A percentile compares a stretch with the other conserved stretches of the same genome.
phyloP scores from a whole-genome alignment of 1,140 invertebrate genomes.

The Vanessa tameamea region DNA sequence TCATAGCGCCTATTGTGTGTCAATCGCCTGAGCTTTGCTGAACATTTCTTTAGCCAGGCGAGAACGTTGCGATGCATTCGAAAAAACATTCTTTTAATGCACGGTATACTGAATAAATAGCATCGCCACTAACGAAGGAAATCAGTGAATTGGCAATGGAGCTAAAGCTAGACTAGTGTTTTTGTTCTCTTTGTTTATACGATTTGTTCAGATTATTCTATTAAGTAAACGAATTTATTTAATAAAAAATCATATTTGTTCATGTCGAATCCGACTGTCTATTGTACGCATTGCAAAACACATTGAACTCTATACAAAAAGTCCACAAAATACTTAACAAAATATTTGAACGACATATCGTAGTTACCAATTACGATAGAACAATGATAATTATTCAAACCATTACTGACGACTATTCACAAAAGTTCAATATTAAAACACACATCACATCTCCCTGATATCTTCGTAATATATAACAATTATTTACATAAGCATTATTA shows the following conservation, averaged over 20 bases:
- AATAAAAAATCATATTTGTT: not conserved
- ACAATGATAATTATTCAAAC: no score
- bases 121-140: constrained; percentile 46
- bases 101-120: constrained; percentile 49
- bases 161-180: constrained; percentile 5
- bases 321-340: no score
- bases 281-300: no score
- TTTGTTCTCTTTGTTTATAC: not conserved
- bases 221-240: not conserved
- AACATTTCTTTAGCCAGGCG: constrained; percentile 31
- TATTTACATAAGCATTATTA: no score
- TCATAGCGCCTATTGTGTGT: constrained; percentile 38
- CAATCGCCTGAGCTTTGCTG: constrained; percentile 25
- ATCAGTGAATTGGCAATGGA: constrained; percentile 22
- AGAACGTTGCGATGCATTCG: constrained; percentile 24
- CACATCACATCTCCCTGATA: no score
- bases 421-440: no score
- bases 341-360: no score
- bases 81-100: constrained; percentile 44
- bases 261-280: not conserved
- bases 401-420: no score
- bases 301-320: no score
- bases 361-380: no score
- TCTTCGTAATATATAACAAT: no score
- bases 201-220: not conserved